phyloP scores from a whole-genome alignment of 2,888 invertebrate species.

The Stenolophus ochropezus region DNA sequence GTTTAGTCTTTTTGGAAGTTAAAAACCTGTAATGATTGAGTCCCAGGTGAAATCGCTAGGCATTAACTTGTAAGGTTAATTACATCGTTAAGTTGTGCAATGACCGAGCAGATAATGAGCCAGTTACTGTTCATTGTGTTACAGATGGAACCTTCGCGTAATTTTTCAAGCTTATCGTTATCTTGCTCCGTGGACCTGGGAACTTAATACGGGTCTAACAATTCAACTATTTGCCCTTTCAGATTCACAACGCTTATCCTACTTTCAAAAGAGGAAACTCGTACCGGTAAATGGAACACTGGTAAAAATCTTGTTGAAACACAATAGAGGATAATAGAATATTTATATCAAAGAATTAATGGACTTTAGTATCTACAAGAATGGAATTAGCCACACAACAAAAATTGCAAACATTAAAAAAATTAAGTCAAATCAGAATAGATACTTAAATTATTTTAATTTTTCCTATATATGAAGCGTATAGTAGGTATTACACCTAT shows the following conservation, averaged over 20 bases:
- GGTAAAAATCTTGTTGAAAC: too few species aligned
- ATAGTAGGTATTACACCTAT: too few species aligned
- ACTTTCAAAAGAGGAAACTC: not conserved
- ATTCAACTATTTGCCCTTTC: conserved; percentile 24
- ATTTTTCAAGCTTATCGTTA: conserved; percentile 38
- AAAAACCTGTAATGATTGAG: conserved; percentile 14
- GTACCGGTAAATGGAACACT: too few species aligned
- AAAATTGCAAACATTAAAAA: too few species aligned
- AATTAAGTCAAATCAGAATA: too few species aligned
- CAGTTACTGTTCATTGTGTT: conserved; percentile 31
- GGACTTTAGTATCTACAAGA: too few species aligned
- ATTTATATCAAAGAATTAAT: too few species aligned
- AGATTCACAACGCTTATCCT: not conserved
- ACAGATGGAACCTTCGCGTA: conserved; percentile 12
- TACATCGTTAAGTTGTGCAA: conserved; percentile 53
- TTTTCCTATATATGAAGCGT: too few species aligned
- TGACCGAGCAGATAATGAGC: conserved; percentile 43
- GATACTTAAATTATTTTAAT: too few species aligned
- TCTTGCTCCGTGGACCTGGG: not conserved
- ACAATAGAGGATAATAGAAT: too few species aligned
- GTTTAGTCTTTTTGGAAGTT: not conserved
- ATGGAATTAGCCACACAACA: too few species aligned
- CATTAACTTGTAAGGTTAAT: conserved; percentile 53
- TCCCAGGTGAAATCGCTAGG: conserved; percentile 20
- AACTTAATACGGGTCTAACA: not conserved